phyloP scores from a whole-genome alignment of 2,797 vertebrate species.

The Bradypodion pumilum region DNA sequence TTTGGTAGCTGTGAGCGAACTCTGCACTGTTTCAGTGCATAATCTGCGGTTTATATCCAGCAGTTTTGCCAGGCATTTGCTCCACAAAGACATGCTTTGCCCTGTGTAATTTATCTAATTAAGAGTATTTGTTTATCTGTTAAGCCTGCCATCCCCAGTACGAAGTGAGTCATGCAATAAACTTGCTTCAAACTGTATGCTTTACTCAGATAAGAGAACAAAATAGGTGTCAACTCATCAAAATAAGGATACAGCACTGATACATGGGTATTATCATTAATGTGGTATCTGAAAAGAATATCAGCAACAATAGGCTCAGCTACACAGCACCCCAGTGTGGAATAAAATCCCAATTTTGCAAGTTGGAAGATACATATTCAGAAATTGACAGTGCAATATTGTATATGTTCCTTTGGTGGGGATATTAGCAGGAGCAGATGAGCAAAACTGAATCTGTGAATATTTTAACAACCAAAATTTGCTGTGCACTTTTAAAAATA shows the following conservation, averaged over 20 bases:
- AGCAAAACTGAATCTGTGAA: background rate
- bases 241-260: background rate
- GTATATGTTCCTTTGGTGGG: background rate
- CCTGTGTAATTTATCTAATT: constrained; percentile 54
- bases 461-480: background rate
- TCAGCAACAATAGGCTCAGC: background rate
- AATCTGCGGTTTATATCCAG: constrained; percentile 34
- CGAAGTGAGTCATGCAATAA: constrained; percentile 37
- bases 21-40: background rate
- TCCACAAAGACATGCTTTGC: constrained; percentile 57
- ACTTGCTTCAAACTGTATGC: constrained; percentile 8
- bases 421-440: background rate
- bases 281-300: background rate
- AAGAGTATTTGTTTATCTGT: constrained; percentile 52
- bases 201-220: constrained; percentile 48
- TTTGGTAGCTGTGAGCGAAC: background rate
- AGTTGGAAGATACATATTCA: background rate
- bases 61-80: constrained; percentile 19
- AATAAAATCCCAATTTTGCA: constrained; percentile 6
- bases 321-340: background rate
- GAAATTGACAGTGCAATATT: background rate
- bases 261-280: background rate
- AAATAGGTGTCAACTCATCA: constrained; percentile 14
- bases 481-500: background rate
- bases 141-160: constrained; percentile 6